These are phyloP conservation scores for Dreissena polymorpha DNA, from an alignment of 1,140 invertebrate species.

Conservation along the genomic window DNA sequence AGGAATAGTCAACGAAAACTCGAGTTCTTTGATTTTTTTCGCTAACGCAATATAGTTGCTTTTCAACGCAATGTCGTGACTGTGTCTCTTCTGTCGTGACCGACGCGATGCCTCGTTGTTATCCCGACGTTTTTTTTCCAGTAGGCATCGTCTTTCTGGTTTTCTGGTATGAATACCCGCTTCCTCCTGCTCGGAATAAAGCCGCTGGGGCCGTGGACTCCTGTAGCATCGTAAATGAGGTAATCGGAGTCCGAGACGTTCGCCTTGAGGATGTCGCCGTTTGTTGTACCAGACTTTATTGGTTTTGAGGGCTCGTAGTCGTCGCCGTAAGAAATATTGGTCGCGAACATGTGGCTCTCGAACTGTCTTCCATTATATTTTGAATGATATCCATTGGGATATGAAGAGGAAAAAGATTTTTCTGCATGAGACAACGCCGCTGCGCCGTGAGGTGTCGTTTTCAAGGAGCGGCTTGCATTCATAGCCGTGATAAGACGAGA, in stretches of 20 bases:
- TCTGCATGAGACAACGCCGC: slow-evolving; percentile 7
- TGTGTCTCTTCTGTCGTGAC: slow-evolving; percentile 96
- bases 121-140: slow-evolving; percentile 95
- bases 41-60: slow-evolving; percentile 95
- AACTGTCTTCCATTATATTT: slow-evolving; percentile 9
- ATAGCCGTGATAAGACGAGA: slow-evolving; percentile 47
- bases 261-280: neutral
- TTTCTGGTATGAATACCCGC: slow-evolving; percentile 97
- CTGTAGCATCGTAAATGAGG: slow-evolving; percentile 22
- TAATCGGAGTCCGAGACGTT: slow-evolving; percentile 1
- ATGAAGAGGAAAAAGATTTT: slow-evolving; percentile 17
- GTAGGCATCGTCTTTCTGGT: slow-evolving; percentile 97
- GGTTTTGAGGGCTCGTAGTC: neutral
- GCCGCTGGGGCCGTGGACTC: slow-evolving; percentile 11
- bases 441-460: neutral
- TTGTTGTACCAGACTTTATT: neutral
- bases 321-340: neutral
- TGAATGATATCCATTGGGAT: neutral
- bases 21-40: slow-evolving; percentile 95
- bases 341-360: neutral
- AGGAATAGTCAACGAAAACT: slow-evolving; percentile 89
- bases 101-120: slow-evolving; percentile 98
- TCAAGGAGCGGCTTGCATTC: slow-evolving; percentile 25
- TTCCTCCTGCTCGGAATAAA: slow-evolving; percentile 86
- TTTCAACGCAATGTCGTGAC: slow-evolving; percentile 98